Evolutionary conservation across 2,888 invertebrate species (phyloP).

Genomic region (Nephrotoma appendiculata): DNA sequence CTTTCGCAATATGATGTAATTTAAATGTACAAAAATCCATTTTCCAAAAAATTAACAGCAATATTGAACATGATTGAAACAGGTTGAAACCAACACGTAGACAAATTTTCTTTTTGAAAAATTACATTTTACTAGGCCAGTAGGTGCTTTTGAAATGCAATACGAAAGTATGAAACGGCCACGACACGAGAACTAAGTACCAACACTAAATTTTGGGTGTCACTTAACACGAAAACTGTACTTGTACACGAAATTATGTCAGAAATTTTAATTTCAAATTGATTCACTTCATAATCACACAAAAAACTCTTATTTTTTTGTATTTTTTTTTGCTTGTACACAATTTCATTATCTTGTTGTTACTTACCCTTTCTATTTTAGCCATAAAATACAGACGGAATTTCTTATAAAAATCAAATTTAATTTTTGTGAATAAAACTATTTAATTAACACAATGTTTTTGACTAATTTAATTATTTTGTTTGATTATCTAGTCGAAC

Average conservation of each 20-base stretch:
- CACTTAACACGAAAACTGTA: neutral
- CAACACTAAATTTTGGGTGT: neutral
- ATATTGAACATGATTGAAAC: neutral
- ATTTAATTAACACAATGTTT: neutral
- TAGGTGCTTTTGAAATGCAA: neutral
- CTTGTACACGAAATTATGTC: neutral
- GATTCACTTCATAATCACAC: neutral
- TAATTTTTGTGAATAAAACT: neutral
- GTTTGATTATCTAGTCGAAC: neutral
- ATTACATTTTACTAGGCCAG: neutral
- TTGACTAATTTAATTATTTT: neutral
- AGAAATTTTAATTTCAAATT: neutral
- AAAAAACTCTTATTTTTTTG: neutral
- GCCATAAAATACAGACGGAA: neutral
- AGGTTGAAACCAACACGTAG: neutral
- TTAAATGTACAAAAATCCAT: neutral
- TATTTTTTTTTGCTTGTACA: neutral
- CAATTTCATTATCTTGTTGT: neutral
- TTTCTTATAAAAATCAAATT: neutral
- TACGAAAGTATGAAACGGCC: neutral
- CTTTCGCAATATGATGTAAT: neutral
- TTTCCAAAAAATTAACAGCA: neutral
- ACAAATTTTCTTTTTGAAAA: neutral
- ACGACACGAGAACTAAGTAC: neutral
- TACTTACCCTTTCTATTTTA: neutral